Evolutionary conservation across 2,888 invertebrate species (phyloP), one percentile per base, ranked within the genome.

Genomic region (Parochlus steinenii): DNA sequence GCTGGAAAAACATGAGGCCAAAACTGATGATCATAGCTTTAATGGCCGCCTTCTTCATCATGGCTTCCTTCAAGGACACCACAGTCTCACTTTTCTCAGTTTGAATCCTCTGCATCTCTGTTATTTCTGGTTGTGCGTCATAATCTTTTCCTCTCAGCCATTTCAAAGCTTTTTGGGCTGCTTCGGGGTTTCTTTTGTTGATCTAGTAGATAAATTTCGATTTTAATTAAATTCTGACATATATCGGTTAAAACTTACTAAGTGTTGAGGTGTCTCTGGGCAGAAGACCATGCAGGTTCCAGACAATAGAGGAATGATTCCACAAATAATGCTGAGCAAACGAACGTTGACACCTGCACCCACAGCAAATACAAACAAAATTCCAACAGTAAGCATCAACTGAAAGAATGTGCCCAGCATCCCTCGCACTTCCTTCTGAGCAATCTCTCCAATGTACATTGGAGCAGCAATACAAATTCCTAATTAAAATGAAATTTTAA

Each of bases 1-100:
- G 90, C 52, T 92, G 92, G 60, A 89, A 82, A 47, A 86, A 61
- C 87, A 90, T 89, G 6, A 90, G 64, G 3, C 76, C 72, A 49
- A 78, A 72, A 42, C 74, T 74, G 39, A 85, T 78, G 10, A 73
- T 39, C 3, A 81, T 56, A 1, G 76, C 80, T 50, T 71, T 76
- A 16, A 69, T 53, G 0, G 77, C 71, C 0, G 50, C 49, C 6
- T 61, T 71, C 32, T 73, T 69, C 3, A 62, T 63, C 8, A 79
- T 65, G 1, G 71, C 67, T 2, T 61, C 49, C 5, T 48, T 38
- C 39, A 77, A 64, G 1, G 77, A 67, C 0, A 67, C 57, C 1
- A 64, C 63, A 38, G 68, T 66, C 5, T 56, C 57, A 41, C 57
- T 61, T 0, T 65, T 57, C 27, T 50, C 47, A 14, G 67, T 62